These are phyloP conservation scores for Cebus imitator DNA, from an alignment of 2,113 vertebrate species.

Conservation along the genomic window DNA sequence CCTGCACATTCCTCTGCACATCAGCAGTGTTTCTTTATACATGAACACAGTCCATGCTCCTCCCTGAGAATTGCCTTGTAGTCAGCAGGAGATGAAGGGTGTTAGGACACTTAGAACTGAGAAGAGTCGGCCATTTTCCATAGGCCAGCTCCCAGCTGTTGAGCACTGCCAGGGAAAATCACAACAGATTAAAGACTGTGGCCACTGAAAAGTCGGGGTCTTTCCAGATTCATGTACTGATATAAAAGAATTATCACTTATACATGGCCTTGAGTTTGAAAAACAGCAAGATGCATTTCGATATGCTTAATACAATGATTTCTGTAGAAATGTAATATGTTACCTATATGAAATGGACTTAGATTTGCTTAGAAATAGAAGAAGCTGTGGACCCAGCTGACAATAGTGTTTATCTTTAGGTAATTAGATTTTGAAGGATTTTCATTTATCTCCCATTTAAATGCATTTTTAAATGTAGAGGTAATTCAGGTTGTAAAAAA, in stretches of 20 bases:
- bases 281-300: neutral
- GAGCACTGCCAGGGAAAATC: neutral
- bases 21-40: too few species aligned
- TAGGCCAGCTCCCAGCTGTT: neutral
- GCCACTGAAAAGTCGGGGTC: neutral
- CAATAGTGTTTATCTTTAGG: too few species aligned
- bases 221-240: neutral
- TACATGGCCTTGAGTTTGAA: neutral
- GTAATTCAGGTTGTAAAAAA: neutral
- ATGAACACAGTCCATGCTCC: too few species aligned
- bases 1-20: too few species aligned
- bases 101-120: too few species aligned
- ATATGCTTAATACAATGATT: neutral
- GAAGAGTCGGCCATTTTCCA: neutral
- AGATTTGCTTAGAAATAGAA: neutral
- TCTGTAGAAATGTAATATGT: neutral
- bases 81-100: too few species aligned
- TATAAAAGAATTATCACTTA: neutral
- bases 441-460: too few species aligned
- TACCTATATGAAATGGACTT: neutral
- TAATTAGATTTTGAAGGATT: too few species aligned
- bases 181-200: neutral
- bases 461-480: neutral
- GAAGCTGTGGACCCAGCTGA: neutral
- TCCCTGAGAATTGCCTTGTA: too few species aligned